Evolutionary conservation across 2,113 vertebrate species (phyloP).

Genomic region (Scytalopus superciliaris): DNA sequence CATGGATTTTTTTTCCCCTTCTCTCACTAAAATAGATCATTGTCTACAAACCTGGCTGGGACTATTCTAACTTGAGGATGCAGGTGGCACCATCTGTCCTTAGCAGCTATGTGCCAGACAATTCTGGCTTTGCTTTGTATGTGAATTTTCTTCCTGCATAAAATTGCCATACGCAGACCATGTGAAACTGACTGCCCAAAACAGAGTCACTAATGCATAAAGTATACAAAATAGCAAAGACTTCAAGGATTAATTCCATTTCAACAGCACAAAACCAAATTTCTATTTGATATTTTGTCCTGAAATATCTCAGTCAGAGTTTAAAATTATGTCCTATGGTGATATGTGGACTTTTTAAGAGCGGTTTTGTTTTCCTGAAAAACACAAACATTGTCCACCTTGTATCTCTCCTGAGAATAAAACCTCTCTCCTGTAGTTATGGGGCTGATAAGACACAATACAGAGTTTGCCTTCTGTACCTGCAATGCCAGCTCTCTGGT

Average conservation of each 20-base stretch:
- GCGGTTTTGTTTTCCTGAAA: not conserved
- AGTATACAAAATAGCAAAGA: not conserved
- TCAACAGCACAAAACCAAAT: not conserved
- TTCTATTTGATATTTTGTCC: not conserved
- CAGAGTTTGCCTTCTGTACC: not conserved
- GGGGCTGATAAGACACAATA: rapidly evolving
- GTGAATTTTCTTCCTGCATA: constrained; percentile 39
- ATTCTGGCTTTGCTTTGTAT: constrained; percentile 45
- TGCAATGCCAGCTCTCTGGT: rapidly evolving
- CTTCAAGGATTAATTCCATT: not conserved
- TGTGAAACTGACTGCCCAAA: constrained; percentile 16
- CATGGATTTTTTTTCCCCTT: rapidly evolving
- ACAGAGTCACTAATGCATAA: not conserved
- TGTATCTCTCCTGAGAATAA: not conserved
- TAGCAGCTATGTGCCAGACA: constrained; percentile 12
- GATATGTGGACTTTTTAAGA: not conserved
- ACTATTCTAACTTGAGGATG: not conserved
- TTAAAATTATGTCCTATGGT: not conserved
- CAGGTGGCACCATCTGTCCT: constrained; percentile 69
- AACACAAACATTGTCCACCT: not conserved
- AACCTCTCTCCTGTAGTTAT: not conserved
- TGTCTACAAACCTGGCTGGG: constrained; percentile 52
- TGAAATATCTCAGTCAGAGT: not conserved
- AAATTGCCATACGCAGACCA: constrained; percentile 31
- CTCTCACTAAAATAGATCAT: constrained; percentile 52